phyloP scores from a whole-genome alignment of 1,140 invertebrate species.

The Drosophila azteca region DNA sequence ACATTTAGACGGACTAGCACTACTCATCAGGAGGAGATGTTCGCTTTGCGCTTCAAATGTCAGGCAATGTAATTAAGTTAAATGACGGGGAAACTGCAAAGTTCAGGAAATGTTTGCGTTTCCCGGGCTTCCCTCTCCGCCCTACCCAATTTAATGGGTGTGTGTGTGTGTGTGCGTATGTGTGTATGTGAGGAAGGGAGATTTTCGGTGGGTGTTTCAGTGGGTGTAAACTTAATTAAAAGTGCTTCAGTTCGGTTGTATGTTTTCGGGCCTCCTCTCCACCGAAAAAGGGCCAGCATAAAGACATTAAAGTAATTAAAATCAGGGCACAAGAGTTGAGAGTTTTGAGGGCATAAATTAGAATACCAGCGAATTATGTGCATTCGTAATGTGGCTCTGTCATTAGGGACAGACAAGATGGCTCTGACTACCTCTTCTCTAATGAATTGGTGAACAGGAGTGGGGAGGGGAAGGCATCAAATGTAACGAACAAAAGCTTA shows the following conservation, averaged over 20 bases:
- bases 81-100: slow-evolving; percentile 78
- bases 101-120: slow-evolving; percentile 66
- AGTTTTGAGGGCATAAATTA: slow-evolving; percentile 58
- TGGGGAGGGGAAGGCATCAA: too few relatives aligned
- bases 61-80: slow-evolving; percentile 78
- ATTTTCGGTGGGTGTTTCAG: slow-evolving; percentile 31
- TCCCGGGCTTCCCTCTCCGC: slow-evolving; percentile 4
- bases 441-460: too few relatives aligned
- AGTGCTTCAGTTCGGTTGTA: slow-evolving; percentile 53
- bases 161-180: background rate
- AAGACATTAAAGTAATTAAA: slow-evolving; percentile 79
- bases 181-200: slow-evolving; percentile 25
- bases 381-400: slow-evolving; percentile 33
- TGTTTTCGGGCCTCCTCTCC: slow-evolving; percentile 36
- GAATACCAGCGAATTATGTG: slow-evolving; percentile 48
- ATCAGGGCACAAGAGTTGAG: slow-evolving; percentile 51
- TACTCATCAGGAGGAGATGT: slow-evolving; percentile 29
- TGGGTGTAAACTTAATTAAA: slow-evolving; percentile 75
- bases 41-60: slow-evolving; percentile 61
- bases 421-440: background rate
- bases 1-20: slow-evolving; percentile 20
- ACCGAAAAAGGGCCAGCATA: slow-evolving; percentile 42
- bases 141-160: background rate
- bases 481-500: too few relatives aligned
- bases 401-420: slow-evolving; percentile 28